phyloP scores from a whole-genome alignment of 1,140 invertebrate species.

The Spodoptera frugiperda region DNA sequence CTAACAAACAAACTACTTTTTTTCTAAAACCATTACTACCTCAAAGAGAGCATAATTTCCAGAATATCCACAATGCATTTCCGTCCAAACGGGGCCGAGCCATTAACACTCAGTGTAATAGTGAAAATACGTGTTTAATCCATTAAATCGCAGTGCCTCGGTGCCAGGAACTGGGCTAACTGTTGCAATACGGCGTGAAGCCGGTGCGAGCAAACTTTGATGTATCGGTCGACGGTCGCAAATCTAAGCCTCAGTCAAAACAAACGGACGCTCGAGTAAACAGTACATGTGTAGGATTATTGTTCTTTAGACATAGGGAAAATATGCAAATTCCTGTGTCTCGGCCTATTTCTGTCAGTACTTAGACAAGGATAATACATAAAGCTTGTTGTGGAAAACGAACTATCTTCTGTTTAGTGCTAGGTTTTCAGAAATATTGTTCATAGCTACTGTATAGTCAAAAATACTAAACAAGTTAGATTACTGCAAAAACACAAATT shows the following conservation, averaged over 20 bases:
- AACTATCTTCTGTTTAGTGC: too few relatives aligned
- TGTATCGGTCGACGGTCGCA: conserved; percentile 12
- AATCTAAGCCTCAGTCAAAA: conserved; percentile 15
- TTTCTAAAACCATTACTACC: not conserved
- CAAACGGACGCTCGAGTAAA: not conserved
- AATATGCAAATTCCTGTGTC: not conserved
- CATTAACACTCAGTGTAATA: conserved; percentile 4
- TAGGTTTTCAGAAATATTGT: too few relatives aligned
- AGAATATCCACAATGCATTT: not conserved
- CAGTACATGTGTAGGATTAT: conserved; percentile 9
- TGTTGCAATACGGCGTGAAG: conserved; percentile 11
- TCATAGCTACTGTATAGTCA: too few relatives aligned
- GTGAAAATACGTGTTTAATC: conserved; percentile 26
- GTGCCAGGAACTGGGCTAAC: conserved; percentile 18
- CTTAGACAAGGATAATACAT: not conserved
- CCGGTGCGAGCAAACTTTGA: not conserved
- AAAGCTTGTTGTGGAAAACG: not conserved
- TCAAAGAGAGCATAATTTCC: conserved; percentile 4
- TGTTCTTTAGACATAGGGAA: conserved; percentile 1
- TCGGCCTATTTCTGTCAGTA: not conserved
- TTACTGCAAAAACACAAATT: not conserved
- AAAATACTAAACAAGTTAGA: too few relatives aligned
- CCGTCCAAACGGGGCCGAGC: conserved; percentile 5
- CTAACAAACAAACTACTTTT: too few relatives aligned
- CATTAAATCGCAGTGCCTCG: conserved; percentile 3